Percentiles rank a stretch among this genome's conserved stretches.
Conservation (phyloP, 2,113 vertebrate genomes). For the Thalassoma bifasciatum region DNA sequence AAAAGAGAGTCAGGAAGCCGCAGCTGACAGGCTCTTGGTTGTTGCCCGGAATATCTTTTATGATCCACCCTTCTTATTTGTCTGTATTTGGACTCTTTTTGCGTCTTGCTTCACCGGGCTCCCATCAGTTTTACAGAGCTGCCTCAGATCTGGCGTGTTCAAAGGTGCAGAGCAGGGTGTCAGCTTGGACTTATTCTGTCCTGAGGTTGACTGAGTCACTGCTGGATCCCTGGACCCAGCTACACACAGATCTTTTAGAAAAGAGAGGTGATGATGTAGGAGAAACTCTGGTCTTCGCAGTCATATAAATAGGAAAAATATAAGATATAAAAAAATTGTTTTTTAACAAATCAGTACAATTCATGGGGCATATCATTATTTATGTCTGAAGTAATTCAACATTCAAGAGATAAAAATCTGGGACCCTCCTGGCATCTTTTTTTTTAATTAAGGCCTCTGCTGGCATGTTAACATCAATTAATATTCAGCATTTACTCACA, state of each 20-base stretch:
- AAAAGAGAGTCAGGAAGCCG: conserved; percentile 19
- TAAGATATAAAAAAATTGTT: too few species aligned
- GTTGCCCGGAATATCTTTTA: conserved; percentile 45
- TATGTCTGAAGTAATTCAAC: too few species aligned
- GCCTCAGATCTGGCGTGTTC: conserved; percentile 46
- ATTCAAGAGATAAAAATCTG: too few species aligned
- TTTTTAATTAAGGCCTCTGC: too few species aligned
- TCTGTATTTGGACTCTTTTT: conserved; percentile 44
- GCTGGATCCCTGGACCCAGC: conserved; percentile 27
- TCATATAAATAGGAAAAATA: too few species aligned
- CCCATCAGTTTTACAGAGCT: conserved; percentile 34
- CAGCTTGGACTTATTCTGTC: conserved; percentile 55
- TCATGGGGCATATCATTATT: too few species aligned
- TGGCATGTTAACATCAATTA: too few species aligned
- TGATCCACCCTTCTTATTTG: conserved; percentile 56
- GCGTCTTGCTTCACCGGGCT: conserved; percentile 17
- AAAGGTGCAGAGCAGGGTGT: conserved; percentile 46
- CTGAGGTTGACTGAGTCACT: conserved; percentile 47
- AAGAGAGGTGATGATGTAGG: neutral
- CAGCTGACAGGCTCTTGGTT: conserved; percentile 55
- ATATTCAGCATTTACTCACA: too few species aligned
- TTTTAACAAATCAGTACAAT: too few species aligned
- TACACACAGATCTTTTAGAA: conserved; percentile 16
- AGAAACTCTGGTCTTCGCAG: neutral
- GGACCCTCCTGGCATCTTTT: too few species aligned